These are phyloP conservation scores for Rhabdomys pumilio DNA, from an alignment of 2,797 vertebrate species.

Conservation along the genomic window DNA sequence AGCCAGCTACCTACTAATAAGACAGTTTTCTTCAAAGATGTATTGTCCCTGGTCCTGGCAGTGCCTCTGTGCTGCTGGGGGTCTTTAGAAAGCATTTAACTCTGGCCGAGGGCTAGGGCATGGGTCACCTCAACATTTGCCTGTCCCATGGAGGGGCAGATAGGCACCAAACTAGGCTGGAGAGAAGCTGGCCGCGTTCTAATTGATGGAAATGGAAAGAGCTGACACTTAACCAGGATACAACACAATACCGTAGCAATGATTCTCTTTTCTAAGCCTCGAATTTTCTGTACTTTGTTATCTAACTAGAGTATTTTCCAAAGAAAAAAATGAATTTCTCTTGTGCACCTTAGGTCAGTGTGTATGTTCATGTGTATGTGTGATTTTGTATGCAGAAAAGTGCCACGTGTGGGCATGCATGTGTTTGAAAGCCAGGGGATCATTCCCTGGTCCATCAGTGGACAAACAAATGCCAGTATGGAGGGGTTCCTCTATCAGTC, in stretches of 20 bases:
- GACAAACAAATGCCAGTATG: not conserved
- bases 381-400: not conserved
- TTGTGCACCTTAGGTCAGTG: not conserved
- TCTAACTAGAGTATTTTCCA: constrained; percentile 3
- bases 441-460: not conserved
- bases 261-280: constrained; percentile 31
- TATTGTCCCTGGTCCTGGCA: constrained; percentile 22
- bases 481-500: not conserved
- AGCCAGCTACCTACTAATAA: constrained; percentile 70
- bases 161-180: not conserved
- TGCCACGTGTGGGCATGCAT: not conserved
- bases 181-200: constrained; percentile 42
- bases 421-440: not conserved
- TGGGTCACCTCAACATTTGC: constrained; percentile 58
- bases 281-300: constrained; percentile 31
- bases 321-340: not conserved
- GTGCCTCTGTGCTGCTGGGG: constrained; percentile 40
- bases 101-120: constrained; percentile 36
- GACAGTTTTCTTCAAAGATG: constrained; percentile 70
- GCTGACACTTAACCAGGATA: not conserved
- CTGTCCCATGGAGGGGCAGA: constrained; percentile 35
- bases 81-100: constrained; percentile 71
- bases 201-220: constrained; percentile 25
- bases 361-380: not conserved
- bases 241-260: not conserved